A percentile compares a stretch with the other conserved stretches of the same genome.
Conservation (phyloP, 2,888 invertebrate species). For the Hedya salicella region DNA sequence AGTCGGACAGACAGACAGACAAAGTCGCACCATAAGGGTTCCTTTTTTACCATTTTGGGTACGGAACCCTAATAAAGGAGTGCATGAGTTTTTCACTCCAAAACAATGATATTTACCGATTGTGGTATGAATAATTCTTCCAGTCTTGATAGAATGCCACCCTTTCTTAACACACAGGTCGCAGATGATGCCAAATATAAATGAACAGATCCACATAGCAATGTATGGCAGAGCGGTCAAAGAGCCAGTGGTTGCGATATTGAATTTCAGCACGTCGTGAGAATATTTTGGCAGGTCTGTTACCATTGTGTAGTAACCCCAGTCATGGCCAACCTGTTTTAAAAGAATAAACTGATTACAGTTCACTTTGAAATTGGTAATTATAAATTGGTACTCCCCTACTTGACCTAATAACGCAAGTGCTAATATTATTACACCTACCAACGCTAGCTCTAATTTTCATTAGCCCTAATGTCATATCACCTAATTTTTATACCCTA, state of each 20-base stretch:
- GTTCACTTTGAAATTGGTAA: not conserved
- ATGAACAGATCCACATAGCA: slow-evolving; percentile 81
- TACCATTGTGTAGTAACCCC: slow-evolving; percentile 85
- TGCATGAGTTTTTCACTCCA: too few relatives aligned
- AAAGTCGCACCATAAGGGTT: too few relatives aligned
- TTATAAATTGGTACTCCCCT: too few relatives aligned
- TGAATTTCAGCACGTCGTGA: slow-evolving; percentile 81
- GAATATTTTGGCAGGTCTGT: slow-evolving; percentile 85
- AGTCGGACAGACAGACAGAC: too few relatives aligned
- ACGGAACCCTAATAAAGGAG: too few relatives aligned
- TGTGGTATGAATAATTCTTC: slow-evolving; percentile 68
- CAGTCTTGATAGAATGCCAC: slow-evolving; percentile 58
- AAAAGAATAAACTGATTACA: not conserved
- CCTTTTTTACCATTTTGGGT: too few relatives aligned
- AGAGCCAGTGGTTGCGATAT: slow-evolving; percentile 80
- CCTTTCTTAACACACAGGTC: slow-evolving; percentile 65
- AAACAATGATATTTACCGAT: slow-evolving; percentile 57
- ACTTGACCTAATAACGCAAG: too few relatives aligned
- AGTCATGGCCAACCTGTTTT: slow-evolving; percentile 81
- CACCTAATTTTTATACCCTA: too few relatives aligned
- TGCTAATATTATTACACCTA: too few relatives aligned
- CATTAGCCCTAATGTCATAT: too few relatives aligned
- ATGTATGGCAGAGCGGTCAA: slow-evolving; percentile 83
- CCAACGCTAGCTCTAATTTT: too few relatives aligned
- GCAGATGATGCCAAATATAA: slow-evolving; percentile 74